Conservation (phyloP, 2,113 vertebrate genomes). For the Jacana jacana region DNA sequence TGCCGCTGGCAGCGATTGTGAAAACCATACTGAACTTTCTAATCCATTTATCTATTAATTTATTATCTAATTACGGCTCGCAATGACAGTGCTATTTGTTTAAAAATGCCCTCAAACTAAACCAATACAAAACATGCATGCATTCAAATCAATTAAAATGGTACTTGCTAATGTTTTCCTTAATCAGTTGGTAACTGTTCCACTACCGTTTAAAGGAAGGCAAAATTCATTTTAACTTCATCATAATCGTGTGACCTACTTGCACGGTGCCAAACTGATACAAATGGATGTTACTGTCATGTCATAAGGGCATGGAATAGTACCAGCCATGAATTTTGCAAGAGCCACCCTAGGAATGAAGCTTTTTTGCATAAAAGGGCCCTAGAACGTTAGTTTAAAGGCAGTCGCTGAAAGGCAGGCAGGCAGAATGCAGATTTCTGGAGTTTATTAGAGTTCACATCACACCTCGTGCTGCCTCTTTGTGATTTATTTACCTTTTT, state of each 20-base stretch:
- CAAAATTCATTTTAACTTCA: constrained; percentile 50
- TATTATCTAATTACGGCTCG: constrained; percentile 79
- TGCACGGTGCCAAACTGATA: constrained; percentile 9
- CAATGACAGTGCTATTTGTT: constrained; percentile 75
- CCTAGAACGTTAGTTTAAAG: background rate
- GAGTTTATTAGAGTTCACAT: background rate
- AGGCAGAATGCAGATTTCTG: background rate
- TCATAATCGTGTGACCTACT: constrained; percentile 11
- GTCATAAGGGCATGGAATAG: constrained; percentile 6
- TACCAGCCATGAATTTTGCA: constrained; percentile 59
- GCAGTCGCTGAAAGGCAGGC: background rate
- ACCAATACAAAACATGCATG: constrained; percentile 64
- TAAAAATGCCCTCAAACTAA: constrained; percentile 76
- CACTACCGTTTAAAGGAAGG: background rate
- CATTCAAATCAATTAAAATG: constrained; percentile 74
- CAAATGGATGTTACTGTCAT: constrained; percentile 30
- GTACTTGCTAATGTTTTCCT: constrained; percentile 63
- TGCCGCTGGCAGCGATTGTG: constrained; percentile 17
- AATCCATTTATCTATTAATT: constrained; percentile 82
- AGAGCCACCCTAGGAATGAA: background rate
- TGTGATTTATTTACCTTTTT: background rate
- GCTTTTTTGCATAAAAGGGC: constrained; percentile 6
- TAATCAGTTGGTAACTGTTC: constrained; percentile 65
- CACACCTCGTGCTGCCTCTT: background rate
- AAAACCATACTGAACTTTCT: constrained; percentile 61